These are phyloP conservation scores for Andrena hattorfiana DNA, from an alignment of 2,888 invertebrate genomes.

Conservation along the genomic window DNA sequence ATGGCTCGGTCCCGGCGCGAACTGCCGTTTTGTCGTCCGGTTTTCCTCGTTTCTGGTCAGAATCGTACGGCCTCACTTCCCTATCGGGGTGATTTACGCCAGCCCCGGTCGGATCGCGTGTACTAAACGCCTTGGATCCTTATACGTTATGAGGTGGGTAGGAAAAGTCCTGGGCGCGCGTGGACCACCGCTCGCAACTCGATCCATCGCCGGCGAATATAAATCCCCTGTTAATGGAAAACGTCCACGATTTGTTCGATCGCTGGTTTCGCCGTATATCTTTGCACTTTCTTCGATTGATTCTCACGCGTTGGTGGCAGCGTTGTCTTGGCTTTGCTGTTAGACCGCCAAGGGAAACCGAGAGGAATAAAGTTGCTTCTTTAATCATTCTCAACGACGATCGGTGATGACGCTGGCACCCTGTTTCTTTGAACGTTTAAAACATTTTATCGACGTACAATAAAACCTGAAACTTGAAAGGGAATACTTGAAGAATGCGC, in stretches of 20 bases:
- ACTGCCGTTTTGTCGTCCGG: conserved; percentile 66
- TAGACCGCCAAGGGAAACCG: background rate
- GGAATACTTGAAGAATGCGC: no score
- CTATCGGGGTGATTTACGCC: conserved; percentile 60
- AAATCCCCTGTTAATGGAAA: conserved; percentile 56
- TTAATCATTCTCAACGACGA: no score
- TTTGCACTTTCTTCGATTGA: conserved; percentile 20
- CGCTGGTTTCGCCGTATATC: conserved; percentile 11
- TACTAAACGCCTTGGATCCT: conserved; percentile 59
- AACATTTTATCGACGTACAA: no score
- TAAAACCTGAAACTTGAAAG: no score
- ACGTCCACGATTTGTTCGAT: conserved; percentile 42
- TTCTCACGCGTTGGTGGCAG: conserved; percentile 2
- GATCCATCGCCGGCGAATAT: conserved; percentile 33
- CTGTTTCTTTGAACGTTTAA: no score
- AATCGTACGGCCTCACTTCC: conserved; percentile 51
- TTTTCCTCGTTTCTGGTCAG: conserved; percentile 60
- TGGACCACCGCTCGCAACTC: conserved; percentile 20
- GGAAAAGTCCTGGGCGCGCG: conserved; percentile 32
- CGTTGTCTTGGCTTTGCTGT: background rate
- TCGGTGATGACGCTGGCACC: no score
- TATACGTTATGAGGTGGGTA: conserved; percentile 52
- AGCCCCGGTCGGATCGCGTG: conserved; percentile 38
- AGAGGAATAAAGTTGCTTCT: background rate
- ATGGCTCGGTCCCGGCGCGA: conserved; percentile 72